phyloP scores from a whole-genome alignment of 2,888 invertebrate genomes.

The Zygogramma bicolorata region DNA sequence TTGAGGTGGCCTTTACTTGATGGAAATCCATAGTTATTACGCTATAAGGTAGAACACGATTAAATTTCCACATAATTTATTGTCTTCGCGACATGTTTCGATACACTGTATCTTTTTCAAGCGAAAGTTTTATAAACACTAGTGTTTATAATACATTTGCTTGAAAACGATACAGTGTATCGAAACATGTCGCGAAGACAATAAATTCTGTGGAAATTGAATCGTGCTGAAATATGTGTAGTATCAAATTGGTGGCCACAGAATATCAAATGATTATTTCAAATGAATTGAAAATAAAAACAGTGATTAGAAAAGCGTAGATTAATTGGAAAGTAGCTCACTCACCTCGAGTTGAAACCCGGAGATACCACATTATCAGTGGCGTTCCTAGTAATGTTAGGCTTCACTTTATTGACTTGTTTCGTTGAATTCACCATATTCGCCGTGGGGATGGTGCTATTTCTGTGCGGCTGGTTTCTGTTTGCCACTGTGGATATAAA shows the following conservation, averaged over 20 bases:
- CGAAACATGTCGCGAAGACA: too few species aligned
- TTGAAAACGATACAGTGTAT: too few species aligned
- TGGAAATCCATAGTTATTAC: too few species aligned
- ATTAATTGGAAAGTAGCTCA: neutral
- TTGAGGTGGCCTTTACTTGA: too few species aligned
- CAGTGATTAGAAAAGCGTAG: neutral
- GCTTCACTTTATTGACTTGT: slow-evolving; percentile 91
- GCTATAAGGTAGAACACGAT: too few species aligned
- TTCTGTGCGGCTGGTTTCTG: slow-evolving; percentile 77
- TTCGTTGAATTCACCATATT: slow-evolving; percentile 82
- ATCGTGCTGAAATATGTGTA: neutral
- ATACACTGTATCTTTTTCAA: too few species aligned
- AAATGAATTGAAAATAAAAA: neutral
- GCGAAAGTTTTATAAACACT: too few species aligned
- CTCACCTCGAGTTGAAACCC: slow-evolving; percentile 75
- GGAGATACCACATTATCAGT: slow-evolving; percentile 80
- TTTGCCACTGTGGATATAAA: slow-evolving; percentile 75
- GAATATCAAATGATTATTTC: neutral
- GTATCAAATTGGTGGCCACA: neutral
- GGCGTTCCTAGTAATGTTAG: slow-evolving; percentile 83
- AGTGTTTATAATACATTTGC: too few species aligned
- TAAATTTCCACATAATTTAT: too few species aligned
- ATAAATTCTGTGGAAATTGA: too few species aligned
- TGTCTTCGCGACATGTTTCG: too few species aligned
- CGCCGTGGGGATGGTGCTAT: slow-evolving; percentile 76